Percentiles rank a stretch among this genome's conserved stretches.
Evolutionary conservation across 2,797 vertebrate species (phyloP).

Genomic region (Anolis apletophallus): DNA sequence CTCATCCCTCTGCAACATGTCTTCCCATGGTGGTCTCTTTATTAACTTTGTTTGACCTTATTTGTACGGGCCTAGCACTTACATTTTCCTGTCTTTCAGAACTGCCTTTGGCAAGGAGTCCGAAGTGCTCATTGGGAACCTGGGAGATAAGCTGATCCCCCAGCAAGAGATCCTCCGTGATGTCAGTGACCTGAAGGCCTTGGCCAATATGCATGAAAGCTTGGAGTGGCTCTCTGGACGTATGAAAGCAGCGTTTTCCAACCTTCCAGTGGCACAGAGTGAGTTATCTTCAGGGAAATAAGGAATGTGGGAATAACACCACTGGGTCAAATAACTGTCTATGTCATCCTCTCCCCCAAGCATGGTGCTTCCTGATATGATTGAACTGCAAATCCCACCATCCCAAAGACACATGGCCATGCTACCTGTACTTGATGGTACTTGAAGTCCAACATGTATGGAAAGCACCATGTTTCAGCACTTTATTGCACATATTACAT

Average conservation of each 20-base stretch:
- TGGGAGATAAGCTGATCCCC: conserved; percentile 96
- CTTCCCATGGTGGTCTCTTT: neutral
- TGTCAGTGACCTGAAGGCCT: conserved; percentile 94
- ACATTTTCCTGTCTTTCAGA: conserved; percentile 76
- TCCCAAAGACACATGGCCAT: neutral
- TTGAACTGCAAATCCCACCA: neutral
- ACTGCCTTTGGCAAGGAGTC: conserved; percentile 97
- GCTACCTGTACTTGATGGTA: no score
- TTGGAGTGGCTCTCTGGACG: conserved; percentile 94
- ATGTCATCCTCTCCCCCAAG: neutral
- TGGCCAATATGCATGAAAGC: conserved; percentile 98
- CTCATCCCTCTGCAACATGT: neutral
- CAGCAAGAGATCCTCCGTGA: conserved; percentile 94
- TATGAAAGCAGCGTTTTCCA: conserved; percentile 87
- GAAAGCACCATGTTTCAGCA: neutral
- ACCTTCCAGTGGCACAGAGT: conserved; percentile 86
- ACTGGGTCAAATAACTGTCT: neutral
- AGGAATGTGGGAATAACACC: neutral
- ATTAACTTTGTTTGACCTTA: neutral
- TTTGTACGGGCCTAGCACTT: neutral
- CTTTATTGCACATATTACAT: no score
- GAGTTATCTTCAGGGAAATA: conserved; percentile 68
- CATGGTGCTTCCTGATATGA: neutral
- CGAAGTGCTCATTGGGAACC: conserved; percentile 95
- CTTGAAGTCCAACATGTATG: neutral